Evolutionary conservation across 2,113 vertebrate genomes (phyloP).

Genomic region (Pelobates fuscus): DNA sequence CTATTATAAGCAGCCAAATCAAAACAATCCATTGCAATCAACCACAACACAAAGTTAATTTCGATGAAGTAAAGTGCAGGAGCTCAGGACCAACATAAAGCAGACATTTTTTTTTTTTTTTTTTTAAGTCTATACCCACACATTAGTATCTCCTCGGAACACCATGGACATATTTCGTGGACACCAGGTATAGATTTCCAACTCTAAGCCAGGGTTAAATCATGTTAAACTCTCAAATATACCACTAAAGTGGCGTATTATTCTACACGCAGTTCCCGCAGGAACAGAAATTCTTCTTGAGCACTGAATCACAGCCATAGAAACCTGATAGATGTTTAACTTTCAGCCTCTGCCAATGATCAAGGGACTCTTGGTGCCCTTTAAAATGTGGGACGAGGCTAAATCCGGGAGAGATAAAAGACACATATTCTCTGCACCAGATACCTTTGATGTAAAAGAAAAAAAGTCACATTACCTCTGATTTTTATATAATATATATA

Average conservation of each 20-base stretch:
- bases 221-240: slow-evolving; percentile 36
- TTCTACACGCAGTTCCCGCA: slow-evolving; percentile 15
- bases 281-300: slow-evolving; percentile 28
- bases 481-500: slow-evolving; percentile 24
- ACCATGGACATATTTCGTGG: neutral
- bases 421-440: slow-evolving; percentile 6
- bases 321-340: slow-evolving; percentile 46
- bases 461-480: slow-evolving; percentile 34
- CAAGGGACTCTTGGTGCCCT: slow-evolving; percentile 46
- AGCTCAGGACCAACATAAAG: too few relatives aligned
- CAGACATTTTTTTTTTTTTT: too few relatives aligned
- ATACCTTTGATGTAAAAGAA: slow-evolving; percentile 37
- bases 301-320: slow-evolving; percentile 31
- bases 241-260: slow-evolving; percentile 18
- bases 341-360: slow-evolving; percentile 41
- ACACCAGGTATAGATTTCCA: neutral
- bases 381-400: slow-evolving; percentile 45
- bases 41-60: too few relatives aligned
- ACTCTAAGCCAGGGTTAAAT: slow-evolving; percentile 27
- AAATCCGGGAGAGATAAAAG: slow-evolving; percentile 50
- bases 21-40: too few relatives aligned
- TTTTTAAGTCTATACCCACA: too few relatives aligned
- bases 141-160: too few relatives aligned
- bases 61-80: too few relatives aligned
- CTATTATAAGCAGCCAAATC: too few relatives aligned